Base-by-base conservation (phyloP, 2,797 vertebrate species). In the Cynodonichthys magdalenae region DNA sequence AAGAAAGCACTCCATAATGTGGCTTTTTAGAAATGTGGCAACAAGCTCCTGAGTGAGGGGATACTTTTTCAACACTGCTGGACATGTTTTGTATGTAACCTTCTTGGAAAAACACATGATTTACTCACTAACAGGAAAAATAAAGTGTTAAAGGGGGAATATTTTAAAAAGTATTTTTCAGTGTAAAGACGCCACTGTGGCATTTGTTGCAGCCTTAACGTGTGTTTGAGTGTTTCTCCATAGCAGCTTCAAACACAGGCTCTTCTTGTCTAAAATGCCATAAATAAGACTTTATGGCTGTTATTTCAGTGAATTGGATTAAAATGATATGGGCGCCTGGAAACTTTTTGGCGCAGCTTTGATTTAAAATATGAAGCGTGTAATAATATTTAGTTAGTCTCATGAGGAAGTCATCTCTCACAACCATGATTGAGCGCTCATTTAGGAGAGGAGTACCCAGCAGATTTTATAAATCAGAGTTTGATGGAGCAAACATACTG, bases 1-100 rank as follows among this genome's bases (percentile, higher is more conserved):
- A 91, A 85, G 90, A 91, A 92, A 92, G 85, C 89, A 89, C 90
- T 92, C 87, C 90, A 91, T 93, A 92, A 93, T 83, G 88, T 85
- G 84, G 80, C 79, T 89, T 90, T 91, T 87, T 84, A 77, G 77
- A 87, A 82, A 90, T 86, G 88, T 92, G 89, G 89, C 82, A 86
- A 89, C 89, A 91, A 36, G 91, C 87, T 91, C 80, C 85, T 82
- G 89, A 87, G 85, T 15, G 59, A 81, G 79, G 62, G 61, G 59
- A 74, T 92, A 84, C 20, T 64, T 70, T 91, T 91, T 89, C 88
- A 87, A 76, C 51, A 18, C 74, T 58, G 63, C 78, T 82, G 83
- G 89, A 86, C 88, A 88, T 90, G 85, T 83, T 85, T 75, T 76
- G 54, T 87, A 54, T 57, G 24, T 66, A 42, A 80, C 72, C 54